Evolutionary conservation across 2,888 invertebrate species (phyloP).

Genomic region (Anthrax anthrax): DNA sequence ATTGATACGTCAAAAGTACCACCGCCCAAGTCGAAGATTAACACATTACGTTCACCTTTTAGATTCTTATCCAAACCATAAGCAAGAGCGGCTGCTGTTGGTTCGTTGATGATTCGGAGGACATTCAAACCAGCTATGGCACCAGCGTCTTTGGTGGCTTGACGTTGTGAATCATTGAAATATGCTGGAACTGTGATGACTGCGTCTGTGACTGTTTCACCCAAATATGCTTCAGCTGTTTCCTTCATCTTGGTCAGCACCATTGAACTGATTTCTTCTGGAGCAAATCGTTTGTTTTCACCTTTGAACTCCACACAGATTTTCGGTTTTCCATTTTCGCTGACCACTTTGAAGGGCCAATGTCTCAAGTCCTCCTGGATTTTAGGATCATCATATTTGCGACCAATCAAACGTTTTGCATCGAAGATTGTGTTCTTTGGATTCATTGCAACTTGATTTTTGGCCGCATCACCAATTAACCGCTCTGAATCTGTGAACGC

Average conservation of each 20-base stretch:
- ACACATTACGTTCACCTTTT: slow-evolving; percentile 46
- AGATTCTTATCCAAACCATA: slow-evolving; percentile 57
- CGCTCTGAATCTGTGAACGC: slow-evolving; percentile 79
- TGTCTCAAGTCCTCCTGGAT: slow-evolving; percentile 91
- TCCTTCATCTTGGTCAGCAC: slow-evolving; percentile 88
- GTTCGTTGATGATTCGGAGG: slow-evolving; percentile 69
- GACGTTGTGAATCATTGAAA: slow-evolving; percentile 73
- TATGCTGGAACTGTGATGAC: slow-evolving; percentile 80
- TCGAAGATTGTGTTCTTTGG: slow-evolving; percentile 86
- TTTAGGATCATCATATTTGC: slow-evolving; percentile 73
- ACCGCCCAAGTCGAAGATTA: slow-evolving; percentile 45
- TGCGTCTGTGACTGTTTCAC: slow-evolving; percentile 66
- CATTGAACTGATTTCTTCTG: slow-evolving; percentile 88
- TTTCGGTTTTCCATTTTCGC: slow-evolving; percentile 66
- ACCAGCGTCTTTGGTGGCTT: slow-evolving; percentile 84
- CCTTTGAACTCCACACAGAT: slow-evolving; percentile 78
- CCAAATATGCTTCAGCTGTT: slow-evolving; percentile 71
- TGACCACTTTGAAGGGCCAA: slow-evolving; percentile 85
- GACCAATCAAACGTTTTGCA: slow-evolving; percentile 89
- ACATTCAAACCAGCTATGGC: slow-evolving; percentile 62
- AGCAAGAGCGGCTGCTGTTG: slow-evolving; percentile 59
- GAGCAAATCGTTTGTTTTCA: slow-evolving; percentile 76
- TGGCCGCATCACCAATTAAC: slow-evolving; percentile 72
- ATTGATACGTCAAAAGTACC: slow-evolving; percentile 60
- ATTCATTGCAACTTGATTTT: slow-evolving; percentile 80